Conservation (phyloP, 2,797 vertebrate species). For the Gymnodraco acuticeps region DNA sequence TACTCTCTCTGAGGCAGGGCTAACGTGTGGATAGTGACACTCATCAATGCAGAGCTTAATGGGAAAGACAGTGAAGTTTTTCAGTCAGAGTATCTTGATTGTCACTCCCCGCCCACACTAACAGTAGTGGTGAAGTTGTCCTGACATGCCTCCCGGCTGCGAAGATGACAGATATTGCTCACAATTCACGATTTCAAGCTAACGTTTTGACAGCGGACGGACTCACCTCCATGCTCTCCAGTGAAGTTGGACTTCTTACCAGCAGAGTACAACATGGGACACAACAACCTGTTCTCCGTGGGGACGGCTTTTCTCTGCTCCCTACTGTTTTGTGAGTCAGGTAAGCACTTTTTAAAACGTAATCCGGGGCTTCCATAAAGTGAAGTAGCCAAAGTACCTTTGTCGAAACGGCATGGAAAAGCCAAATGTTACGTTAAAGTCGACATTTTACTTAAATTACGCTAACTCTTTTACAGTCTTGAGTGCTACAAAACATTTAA, state of each 20-base stretch:
- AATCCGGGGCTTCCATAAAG: neutral
- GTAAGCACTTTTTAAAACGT: conserved; percentile 62
- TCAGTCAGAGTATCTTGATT: neutral
- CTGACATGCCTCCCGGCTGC: conserved; percentile 61
- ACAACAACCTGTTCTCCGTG: conserved; percentile 68
- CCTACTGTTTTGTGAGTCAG: conserved; percentile 72
- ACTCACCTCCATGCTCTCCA: conserved; percentile 24
- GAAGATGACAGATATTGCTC: conserved; percentile 66
- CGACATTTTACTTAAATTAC: neutral
- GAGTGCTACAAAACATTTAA: neutral
- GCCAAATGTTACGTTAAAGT: neutral
- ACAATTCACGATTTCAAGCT: conserved; percentile 44
- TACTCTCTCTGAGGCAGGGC: neutral
- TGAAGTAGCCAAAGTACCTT: neutral
- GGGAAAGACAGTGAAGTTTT: conserved; percentile 15
- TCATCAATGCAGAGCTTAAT: neutral
- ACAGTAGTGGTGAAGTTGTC: conserved; percentile 34
- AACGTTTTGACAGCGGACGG: conserved; percentile 51
- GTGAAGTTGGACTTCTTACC: conserved; percentile 40
- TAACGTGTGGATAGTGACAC: neutral
- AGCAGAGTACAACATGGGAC: conserved; percentile 68
- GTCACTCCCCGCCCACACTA: conserved; percentile 29
- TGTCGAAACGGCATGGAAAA: neutral
- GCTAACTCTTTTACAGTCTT: neutral
- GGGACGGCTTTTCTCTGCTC: conserved; percentile 65